These are phyloP conservation scores for Sciurus carolinensis DNA, from an alignment of 2,797 vertebrate genomes.

Conservation along the genomic window DNA sequence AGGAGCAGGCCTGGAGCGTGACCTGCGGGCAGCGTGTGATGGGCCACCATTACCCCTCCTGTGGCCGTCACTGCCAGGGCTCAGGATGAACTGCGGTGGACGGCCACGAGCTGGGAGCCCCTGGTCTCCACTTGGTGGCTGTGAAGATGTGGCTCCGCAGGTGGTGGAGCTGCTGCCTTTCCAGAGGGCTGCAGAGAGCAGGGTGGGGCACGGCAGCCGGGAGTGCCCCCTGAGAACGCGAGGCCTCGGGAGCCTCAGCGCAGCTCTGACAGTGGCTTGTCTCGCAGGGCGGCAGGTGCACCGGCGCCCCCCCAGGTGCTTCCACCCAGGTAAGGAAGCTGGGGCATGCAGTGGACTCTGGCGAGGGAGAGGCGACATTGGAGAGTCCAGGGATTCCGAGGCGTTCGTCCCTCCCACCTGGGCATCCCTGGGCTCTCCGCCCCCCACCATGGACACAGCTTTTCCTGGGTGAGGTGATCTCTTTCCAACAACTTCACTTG, in stretches of 20 bases:
- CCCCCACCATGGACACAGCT: neutral
- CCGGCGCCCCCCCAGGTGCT: neutral
- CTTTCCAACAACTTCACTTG: no score
- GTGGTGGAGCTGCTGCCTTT: neutral
- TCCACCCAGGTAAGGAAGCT: neutral
- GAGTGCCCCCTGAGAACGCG: neutral
- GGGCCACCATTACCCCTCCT: no score
- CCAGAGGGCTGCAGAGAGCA: neutral
- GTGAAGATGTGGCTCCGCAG: accelerated
- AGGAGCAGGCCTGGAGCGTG: neutral
- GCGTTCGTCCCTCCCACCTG: neutral
- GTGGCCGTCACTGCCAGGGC: neutral
- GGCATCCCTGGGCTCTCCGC: no score
- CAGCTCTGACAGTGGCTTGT: neutral
- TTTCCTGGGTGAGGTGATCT: neutral
- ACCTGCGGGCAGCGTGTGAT: accelerated
- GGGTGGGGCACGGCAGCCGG: neutral
- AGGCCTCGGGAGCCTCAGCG: neutral
- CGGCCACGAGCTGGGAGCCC: accelerated
- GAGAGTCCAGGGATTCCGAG: neutral
- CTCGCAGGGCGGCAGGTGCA: neutral
- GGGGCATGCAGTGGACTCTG: neutral
- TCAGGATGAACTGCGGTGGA: neutral
- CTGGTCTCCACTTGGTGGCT: neutral
- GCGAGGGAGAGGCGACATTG: neutral